These are phyloP conservation scores for Petromus typicus DNA, from an alignment of 2,113 vertebrate genomes.

Conservation along the genomic window DNA sequence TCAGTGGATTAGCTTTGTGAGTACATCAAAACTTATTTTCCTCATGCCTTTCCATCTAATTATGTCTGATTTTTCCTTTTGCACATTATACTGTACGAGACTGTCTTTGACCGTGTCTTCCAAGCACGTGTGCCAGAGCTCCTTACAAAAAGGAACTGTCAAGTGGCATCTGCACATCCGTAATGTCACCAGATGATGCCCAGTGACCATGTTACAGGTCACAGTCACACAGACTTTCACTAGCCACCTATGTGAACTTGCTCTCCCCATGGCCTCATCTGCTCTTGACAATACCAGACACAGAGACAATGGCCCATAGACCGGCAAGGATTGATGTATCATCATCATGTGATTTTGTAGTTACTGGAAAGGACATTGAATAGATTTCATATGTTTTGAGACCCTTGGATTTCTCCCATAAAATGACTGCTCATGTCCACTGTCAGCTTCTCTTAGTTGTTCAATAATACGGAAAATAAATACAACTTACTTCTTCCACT, in stretches of 20 bases:
- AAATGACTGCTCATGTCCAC: not conserved
- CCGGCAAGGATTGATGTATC: not conserved
- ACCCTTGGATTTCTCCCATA: not conserved
- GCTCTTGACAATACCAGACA: not conserved
- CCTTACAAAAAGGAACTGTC: not conserved
- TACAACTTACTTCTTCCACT: not conserved
- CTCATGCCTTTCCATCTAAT: not conserved
- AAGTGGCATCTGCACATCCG: not conserved
- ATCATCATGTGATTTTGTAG: not conserved
- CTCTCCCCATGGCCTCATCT: not conserved
- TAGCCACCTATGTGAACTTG: not conserved
- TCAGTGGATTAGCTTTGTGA: not conserved
- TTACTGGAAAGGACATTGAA: not conserved
- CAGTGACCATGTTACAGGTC: not conserved
- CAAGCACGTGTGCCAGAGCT: not conserved
- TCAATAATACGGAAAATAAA: not conserved
- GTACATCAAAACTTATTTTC: not conserved
- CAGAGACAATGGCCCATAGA: not conserved
- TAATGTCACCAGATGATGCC: not conserved
- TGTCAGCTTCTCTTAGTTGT: not conserved
- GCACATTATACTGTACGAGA: not conserved
- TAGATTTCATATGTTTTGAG: not conserved
- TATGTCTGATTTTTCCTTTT: constrained; percentile 12
- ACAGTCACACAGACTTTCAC: not conserved
- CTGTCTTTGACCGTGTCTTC: not conserved